Conservation (phyloP, 2,888 invertebrate species). For the Leptarthrus brevirostris region DNA sequence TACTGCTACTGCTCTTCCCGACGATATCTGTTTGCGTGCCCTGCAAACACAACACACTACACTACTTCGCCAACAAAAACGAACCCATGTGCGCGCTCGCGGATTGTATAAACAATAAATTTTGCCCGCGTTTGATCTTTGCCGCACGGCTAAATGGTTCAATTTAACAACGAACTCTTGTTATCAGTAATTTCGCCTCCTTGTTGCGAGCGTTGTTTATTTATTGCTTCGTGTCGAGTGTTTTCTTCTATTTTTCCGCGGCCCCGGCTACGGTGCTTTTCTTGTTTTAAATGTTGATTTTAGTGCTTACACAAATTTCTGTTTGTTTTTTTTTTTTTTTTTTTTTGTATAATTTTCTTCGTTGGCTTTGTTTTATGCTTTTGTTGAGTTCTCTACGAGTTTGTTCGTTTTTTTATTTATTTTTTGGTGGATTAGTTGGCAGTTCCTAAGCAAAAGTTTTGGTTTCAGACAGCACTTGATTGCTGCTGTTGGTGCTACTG, state of each 20-base stretch:
- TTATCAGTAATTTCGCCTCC: conserved; percentile 51
- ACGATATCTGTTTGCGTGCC: no score
- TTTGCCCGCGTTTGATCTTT: conserved; percentile 41
- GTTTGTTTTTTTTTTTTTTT: not conserved
- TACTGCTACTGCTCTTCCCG: no score
- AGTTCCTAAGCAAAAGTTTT: no score
- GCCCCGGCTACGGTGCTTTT: no score
- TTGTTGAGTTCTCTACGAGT: no score
- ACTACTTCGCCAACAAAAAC: no score
- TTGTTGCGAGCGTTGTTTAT: conserved; percentile 46
- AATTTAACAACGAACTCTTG: conserved; percentile 49
- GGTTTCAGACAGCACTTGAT: no score
- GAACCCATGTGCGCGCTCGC: no score
- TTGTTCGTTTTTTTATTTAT: no score
- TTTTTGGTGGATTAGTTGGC: no score
- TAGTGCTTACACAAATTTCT: not conserved
- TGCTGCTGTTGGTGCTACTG: no score
- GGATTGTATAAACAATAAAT: conserved; percentile 45
- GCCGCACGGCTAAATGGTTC: conserved; percentile 45
- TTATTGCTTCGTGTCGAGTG: conserved; percentile 21
- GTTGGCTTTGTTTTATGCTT: conserved; percentile 1
- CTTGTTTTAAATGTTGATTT: conserved; percentile 25
- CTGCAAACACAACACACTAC: not conserved
- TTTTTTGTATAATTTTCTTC: not conserved
- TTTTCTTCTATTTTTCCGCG: not conserved